These are phyloP conservation scores for Drosophila parvula DNA, from an alignment of 1,140 invertebrate species.

Conservation along the genomic window DNA sequence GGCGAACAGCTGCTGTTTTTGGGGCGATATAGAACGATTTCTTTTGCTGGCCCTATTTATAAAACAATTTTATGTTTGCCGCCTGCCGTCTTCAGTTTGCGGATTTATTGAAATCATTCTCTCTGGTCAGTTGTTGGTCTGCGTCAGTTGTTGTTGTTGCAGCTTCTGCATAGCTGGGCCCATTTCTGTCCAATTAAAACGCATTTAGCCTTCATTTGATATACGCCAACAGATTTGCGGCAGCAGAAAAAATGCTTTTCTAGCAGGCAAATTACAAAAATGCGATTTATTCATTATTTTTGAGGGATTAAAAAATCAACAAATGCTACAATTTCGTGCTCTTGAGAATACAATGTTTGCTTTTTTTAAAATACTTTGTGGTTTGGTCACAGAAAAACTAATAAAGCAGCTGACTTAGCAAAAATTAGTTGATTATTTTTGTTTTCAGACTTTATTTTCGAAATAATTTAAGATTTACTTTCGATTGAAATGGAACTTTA, in stretches of 20 bases:
- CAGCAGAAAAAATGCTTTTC: conserved; percentile 26
- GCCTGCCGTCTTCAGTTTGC: conserved; percentile 35
- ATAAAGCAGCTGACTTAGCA: neutral
- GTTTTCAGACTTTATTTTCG: neutral
- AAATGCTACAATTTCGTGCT: conserved; percentile 20
- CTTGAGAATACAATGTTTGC: conserved; percentile 17
- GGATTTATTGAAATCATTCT: conserved; percentile 78
- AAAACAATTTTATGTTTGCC: conserved; percentile 35
- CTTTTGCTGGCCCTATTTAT: conserved; percentile 50
- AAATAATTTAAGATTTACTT: neutral
- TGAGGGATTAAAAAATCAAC: conserved; percentile 37
- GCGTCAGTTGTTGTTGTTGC: conserved; percentile 37
- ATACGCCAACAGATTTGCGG: conserved; percentile 51
- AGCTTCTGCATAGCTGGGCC: conserved; percentile 40
- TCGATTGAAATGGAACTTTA: neutral
- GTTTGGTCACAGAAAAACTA: neutral
- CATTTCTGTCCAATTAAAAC: conserved; percentile 76
- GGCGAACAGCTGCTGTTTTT: conserved; percentile 30
- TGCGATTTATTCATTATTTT: conserved; percentile 18
- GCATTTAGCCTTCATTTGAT: conserved; percentile 54
- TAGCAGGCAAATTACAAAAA: conserved; percentile 25
- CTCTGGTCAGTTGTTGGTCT: conserved; percentile 62
- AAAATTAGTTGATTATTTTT: neutral
- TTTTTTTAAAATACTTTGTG: neutral
- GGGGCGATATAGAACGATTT: conserved; percentile 16